Percentiles rank a stretch among this genome's conserved stretches.
Evolutionary conservation across 2,888 invertebrate genomes (phyloP).

Genomic region (Masnerella sp.): DNA sequence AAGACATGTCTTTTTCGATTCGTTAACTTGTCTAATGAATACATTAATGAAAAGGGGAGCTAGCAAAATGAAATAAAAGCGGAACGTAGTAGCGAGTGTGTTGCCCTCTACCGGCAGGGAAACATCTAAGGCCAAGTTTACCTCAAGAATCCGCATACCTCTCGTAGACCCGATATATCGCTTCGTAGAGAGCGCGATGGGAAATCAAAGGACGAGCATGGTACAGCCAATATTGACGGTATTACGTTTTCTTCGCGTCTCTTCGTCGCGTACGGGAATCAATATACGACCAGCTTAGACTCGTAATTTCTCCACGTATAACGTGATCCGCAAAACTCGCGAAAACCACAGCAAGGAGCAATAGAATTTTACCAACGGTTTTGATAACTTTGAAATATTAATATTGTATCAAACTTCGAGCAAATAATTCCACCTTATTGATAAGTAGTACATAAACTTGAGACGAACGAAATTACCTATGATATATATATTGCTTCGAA

Average conservation of each 20-base stretch:
- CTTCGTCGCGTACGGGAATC: constrained; percentile 52
- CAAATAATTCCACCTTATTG: constrained; percentile 10
- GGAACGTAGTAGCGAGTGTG: constrained; percentile 7
- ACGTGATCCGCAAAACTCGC: constrained; percentile 37
- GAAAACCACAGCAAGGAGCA: constrained; percentile 27
- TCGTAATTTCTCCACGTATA: constrained; percentile 46
- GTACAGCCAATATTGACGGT: constrained; percentile 61
- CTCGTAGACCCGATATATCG: constrained; percentile 33
- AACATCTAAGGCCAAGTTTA: constrained; percentile 48
- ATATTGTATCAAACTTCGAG: constrained; percentile 22
- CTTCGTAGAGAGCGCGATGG: constrained; percentile 35
- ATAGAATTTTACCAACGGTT: constrained; percentile 34
- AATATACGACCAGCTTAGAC: constrained; percentile 48
- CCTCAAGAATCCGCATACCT: constrained; percentile 45
- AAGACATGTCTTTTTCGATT: background rate
- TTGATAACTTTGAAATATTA: constrained; percentile 37
- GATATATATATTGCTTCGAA: background rate
- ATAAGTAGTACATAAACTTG: background rate
- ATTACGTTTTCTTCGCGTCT: constrained; percentile 62
- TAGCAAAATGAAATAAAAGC: constrained; percentile 12
- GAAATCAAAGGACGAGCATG: constrained; percentile 52
- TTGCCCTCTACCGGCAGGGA: constrained; percentile 18
- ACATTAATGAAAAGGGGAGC: too few species aligned
- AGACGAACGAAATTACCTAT: constrained; percentile 9
- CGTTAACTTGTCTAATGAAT: background rate